Conservation (phyloP, 2,888 invertebrate species). For the Apamea monoglypha region DNA sequence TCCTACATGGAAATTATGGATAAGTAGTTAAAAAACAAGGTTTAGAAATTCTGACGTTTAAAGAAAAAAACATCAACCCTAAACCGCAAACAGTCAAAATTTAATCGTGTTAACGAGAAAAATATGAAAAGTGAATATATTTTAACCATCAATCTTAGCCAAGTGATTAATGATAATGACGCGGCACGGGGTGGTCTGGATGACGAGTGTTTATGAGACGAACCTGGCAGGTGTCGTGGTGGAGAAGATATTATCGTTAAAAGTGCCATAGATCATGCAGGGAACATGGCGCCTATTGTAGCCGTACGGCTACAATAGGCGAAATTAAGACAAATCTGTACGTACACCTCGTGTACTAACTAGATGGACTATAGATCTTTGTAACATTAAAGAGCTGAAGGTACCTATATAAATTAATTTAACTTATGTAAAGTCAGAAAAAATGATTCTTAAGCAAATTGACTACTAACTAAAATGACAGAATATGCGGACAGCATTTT, state of each 20-base stretch:
- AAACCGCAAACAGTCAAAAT: conserved; percentile 41
- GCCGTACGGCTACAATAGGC: neutral
- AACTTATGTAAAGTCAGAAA: neutral
- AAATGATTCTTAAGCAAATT: neutral
- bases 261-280: conserved; percentile 28
- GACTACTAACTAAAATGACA: neutral
- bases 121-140: conserved; percentile 68
- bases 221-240: conserved; percentile 52
- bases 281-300: neutral
- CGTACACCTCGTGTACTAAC: neutral
- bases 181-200: conserved; percentile 58
- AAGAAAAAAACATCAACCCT: neutral
- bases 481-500: no score
- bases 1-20: neutral
- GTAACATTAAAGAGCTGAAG: neutral
- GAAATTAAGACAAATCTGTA: conserved; percentile 13
- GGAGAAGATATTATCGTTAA: conserved; percentile 33
- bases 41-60: neutral
- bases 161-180: conserved; percentile 72
- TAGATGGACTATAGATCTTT: neutral
- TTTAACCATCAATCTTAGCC: conserved; percentile 73
- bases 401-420: no score
- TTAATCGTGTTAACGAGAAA: conserved; percentile 48
- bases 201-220: conserved; percentile 63
- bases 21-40: neutral